Base-by-base conservation (phyloP, 2,888 invertebrate species). In the Esperia sulphurella region DNA sequence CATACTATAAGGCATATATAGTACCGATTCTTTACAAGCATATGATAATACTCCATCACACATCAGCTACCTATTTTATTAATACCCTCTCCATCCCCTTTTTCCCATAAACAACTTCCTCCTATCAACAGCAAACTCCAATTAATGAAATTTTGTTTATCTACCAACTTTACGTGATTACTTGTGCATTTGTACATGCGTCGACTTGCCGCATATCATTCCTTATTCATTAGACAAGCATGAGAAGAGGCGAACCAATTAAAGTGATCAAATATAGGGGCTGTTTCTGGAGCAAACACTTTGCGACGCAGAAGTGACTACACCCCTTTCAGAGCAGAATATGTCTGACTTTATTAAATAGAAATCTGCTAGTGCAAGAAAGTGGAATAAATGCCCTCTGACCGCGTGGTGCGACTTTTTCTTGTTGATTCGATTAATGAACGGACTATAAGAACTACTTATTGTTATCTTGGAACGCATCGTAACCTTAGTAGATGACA, bases 61-160 rank as follows among this genome's bases (percentile, higher is more conserved):
- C n/a, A n/a, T n/a, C n/a, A n/a, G 8, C 33, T 33, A 33, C 9
- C 33, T 33, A 33, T 3, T 1, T 33, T 33, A 33, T 10, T 3
- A 33, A n/a, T n/a, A n/a, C n/a, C n/a, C n/a, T n/a, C n/a, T n/a
- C n/a, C n/a, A n/a, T n/a, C n/a, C n/a, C 8, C 33, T 10, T 8
- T 2, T 10, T 10, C n/a, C n/a, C 33, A 33, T 10, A 10, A 33
- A 33, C 1, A 10, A 43, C 4, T 8, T 14, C 14, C 39, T 39
- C 6, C 41, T 10, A 21, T 40, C 50, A 49, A 39, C 46, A 42
- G 53, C 58, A 63, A 57, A 61, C 58, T 63, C 59, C 59, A 71
- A 72, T 74, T 80, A 80, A 74, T 79, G 72, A 71, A 79, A 75
- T 74, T 78, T 71, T 79, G 79, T 79, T 79, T 73, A 73, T 75